Conservation (phyloP, 2,797 vertebrate genomes). For the Hozukius guyotensis region DNA sequence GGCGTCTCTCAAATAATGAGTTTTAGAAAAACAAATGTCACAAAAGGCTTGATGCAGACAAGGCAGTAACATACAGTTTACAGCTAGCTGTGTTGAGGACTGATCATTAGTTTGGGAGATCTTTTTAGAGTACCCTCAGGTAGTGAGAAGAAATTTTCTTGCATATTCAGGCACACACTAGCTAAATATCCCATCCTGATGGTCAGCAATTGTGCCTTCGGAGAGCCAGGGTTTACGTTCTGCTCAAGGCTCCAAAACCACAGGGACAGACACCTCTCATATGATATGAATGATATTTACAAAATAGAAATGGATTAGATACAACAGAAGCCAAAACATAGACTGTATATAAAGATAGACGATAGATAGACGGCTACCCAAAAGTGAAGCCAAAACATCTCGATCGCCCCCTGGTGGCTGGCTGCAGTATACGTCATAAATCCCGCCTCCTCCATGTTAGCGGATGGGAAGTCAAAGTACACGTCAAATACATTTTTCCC, state of each 20-base stretch:
- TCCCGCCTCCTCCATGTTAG: too few species aligned
- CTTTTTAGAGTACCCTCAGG: neutral
- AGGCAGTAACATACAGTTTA: conserved; percentile 19
- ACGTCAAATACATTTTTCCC: too few species aligned
- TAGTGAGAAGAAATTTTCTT: conserved; percentile 30
- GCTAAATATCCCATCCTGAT: conserved; percentile 2
- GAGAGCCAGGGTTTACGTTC: neutral
- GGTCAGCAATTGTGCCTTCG: neutral
- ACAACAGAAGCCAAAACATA: neutral
- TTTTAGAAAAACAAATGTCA: neutral
- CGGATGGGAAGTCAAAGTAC: too few species aligned
- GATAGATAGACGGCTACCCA: rapidly evolving
- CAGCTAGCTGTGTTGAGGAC: neutral
- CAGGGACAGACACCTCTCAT: conserved; percentile 14
- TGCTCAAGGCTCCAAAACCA: neutral
- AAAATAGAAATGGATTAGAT: neutral
- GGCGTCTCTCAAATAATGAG: conserved; percentile 6
- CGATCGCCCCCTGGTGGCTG: too few species aligned
- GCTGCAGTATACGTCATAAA: too few species aligned
- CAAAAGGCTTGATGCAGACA: conserved; percentile 15
- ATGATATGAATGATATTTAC: neutral
- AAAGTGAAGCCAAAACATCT: too few species aligned
- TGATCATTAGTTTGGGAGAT: neutral
- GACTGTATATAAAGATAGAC: too few species aligned
- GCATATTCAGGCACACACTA: conserved; percentile 45